Conservation (phyloP, 2,888 invertebrate genomes). For the Sarcophaga rosellei region DNA sequence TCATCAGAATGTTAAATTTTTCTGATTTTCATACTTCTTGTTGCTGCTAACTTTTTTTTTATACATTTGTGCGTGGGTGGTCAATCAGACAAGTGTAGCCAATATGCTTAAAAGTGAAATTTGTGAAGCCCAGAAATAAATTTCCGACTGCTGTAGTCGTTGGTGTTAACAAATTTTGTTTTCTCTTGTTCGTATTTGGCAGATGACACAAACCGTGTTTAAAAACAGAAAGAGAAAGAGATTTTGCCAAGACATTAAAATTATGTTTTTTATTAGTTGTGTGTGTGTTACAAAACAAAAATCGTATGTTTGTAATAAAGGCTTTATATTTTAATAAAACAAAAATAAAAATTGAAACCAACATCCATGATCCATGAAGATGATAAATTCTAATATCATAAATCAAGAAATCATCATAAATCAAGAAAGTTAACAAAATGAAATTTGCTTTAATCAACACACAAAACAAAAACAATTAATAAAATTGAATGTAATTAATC, state of each 20-base stretch:
- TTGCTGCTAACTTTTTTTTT: background rate
- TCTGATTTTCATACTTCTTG: background rate
- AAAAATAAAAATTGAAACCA: too few species aligned
- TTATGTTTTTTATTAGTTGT: too few species aligned
- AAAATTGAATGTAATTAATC: too few species aligned
- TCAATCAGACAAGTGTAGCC: slow-evolving; percentile 50
- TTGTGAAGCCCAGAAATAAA: background rate
- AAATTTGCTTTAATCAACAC: too few species aligned
- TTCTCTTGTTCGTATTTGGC: background rate
- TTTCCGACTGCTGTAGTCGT: slow-evolving; percentile 1
- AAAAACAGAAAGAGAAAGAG: background rate
- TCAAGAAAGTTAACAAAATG: too few species aligned
- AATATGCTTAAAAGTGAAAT: slow-evolving; percentile 50
- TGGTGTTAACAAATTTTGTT: slow-evolving; percentile 14
- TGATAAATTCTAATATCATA: too few species aligned
- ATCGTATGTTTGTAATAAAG: too few species aligned
- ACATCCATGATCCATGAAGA: too few species aligned
- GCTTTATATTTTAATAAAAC: too few species aligned
- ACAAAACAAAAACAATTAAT: too few species aligned
- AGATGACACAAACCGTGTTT: background rate
- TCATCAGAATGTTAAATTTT: background rate
- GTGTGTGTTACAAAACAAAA: too few species aligned
- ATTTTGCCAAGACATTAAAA: background rate
- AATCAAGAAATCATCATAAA: too few species aligned
- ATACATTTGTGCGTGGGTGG: slow-evolving; percentile 47